phyloP scores from a whole-genome alignment of 2,113 vertebrate species.

The Steatornis caripensis region DNA sequence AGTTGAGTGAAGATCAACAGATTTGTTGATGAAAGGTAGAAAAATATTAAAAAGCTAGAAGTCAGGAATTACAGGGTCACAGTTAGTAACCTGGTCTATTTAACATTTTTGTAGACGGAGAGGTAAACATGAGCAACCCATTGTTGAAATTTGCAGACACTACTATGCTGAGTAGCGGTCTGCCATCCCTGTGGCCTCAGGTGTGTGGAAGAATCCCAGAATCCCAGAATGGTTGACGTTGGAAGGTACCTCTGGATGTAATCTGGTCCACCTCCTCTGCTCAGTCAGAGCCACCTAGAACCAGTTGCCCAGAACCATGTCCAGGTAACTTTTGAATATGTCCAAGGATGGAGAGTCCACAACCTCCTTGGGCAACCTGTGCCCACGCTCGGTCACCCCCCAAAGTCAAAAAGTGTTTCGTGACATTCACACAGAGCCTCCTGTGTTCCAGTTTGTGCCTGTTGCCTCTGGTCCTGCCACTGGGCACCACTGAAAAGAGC shows the following conservation, averaged over 20 bases:
- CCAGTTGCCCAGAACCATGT: not conserved
- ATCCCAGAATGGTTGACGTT: not conserved
- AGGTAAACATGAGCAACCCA: not conserved
- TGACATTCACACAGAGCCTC: not conserved
- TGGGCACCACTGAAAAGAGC: not conserved
- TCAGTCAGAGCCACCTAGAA: not conserved
- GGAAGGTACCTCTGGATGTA: not conserved
- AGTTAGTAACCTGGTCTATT: not conserved
- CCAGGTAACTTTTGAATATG: not conserved
- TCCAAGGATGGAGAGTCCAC: not conserved
- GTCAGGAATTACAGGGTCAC: not conserved
- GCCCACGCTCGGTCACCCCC: not conserved
- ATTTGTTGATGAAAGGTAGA: not conserved
- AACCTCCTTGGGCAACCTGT: not conserved
- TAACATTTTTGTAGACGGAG: not conserved
- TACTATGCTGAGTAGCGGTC: fast-evolving
- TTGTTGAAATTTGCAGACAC: not conserved
- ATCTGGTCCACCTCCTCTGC: not conserved
- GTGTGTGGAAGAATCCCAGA: not conserved
- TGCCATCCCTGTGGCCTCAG: not conserved
- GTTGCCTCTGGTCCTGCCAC: not conserved
- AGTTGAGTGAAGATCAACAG: not conserved
- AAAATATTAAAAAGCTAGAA: not conserved
- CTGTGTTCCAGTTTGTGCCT: not conserved
- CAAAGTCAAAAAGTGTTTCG: not conserved